Evolutionary conservation across 1,140 invertebrate species (phyloP).

Genomic region (Stratiolaelaps scimitus): DNA sequence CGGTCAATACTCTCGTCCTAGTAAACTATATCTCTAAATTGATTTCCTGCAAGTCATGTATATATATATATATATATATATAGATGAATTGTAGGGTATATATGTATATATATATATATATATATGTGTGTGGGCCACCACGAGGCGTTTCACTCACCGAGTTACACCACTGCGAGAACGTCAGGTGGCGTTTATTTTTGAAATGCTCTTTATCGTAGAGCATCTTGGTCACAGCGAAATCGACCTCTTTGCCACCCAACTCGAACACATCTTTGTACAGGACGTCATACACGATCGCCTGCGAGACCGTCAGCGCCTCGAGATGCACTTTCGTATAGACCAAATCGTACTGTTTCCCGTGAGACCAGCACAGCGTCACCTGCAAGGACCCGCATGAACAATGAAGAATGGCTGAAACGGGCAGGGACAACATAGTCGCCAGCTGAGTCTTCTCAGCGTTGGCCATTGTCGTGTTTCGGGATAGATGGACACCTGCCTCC

Average conservation of each 20-base stretch:
- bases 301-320: slow-evolving; percentile 7
- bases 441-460: neutral
- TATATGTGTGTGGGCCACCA: too few species aligned
- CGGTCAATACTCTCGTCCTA: too few species aligned
- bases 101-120: too few species aligned
- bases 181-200: slow-evolving; percentile 21
- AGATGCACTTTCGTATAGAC: slow-evolving; percentile 12
- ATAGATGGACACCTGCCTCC: too few species aligned
- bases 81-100: too few species aligned
- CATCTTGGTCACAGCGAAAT: slow-evolving; percentile 20
- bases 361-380: slow-evolving; percentile 10
- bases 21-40: too few species aligned
- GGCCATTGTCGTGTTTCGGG: neutral
- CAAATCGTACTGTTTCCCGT: slow-evolving; percentile 14
- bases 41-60: too few species aligned
- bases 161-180: slow-evolving; percentile 19
- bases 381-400: neutral
- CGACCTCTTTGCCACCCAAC: slow-evolving; percentile 7
- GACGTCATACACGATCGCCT: slow-evolving; percentile 18
- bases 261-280: slow-evolving; percentile 26
- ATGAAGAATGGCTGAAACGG: neutral
- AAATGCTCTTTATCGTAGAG: slow-evolving; percentile 23
- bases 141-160: too few species aligned
- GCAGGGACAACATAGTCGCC: neutral
- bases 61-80: too few species aligned